These are phyloP conservation scores for Fabriciana adippe DNA, from an alignment of 2,888 invertebrate genomes.

Conservation along the genomic window DNA sequence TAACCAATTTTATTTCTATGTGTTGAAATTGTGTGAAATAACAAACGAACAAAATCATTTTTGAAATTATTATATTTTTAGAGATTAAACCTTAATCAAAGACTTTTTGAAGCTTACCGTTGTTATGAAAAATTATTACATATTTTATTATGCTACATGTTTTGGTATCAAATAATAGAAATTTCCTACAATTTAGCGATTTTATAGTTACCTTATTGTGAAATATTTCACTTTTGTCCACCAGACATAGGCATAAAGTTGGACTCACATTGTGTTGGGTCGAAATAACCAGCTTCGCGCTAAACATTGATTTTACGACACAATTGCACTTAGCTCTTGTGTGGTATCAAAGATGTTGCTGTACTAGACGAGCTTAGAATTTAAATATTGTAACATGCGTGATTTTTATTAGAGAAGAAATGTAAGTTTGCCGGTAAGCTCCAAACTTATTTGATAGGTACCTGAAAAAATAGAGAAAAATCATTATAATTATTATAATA, in stretches of 20 bases:
- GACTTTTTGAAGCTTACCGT: too few species aligned
- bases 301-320: slow-evolving; percentile 70
- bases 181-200: slow-evolving; percentile 1
- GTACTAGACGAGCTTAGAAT: slow-evolving; percentile 43
- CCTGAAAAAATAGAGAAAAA: background rate
- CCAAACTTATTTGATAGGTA: background rate
- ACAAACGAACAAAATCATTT: too few species aligned
- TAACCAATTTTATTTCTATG: too few species aligned
- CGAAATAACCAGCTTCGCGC: slow-evolving; percentile 47
- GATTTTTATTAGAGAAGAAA: too few species aligned
- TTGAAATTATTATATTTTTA: too few species aligned
- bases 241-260: slow-evolving; percentile 36
- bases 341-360: slow-evolving; percentile 48
- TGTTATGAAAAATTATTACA: too few species aligned
- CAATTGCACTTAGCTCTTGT: slow-evolving; percentile 53
- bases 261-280: slow-evolving; percentile 42
- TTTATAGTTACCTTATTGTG: slow-evolving; percentile 19
- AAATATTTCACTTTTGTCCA: slow-evolving; percentile 34
- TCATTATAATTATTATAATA: background rate
- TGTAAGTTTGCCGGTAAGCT: too few species aligned
- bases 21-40: too few species aligned
- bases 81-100: too few species aligned
- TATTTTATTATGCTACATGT: too few species aligned
- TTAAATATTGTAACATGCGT: too few species aligned
- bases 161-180: background rate